Percentiles rank a stretch among this genome's conserved stretches.
Conservation (phyloP, 2,113 vertebrate genomes). For the Gasterosteus nipponicus region DNA sequence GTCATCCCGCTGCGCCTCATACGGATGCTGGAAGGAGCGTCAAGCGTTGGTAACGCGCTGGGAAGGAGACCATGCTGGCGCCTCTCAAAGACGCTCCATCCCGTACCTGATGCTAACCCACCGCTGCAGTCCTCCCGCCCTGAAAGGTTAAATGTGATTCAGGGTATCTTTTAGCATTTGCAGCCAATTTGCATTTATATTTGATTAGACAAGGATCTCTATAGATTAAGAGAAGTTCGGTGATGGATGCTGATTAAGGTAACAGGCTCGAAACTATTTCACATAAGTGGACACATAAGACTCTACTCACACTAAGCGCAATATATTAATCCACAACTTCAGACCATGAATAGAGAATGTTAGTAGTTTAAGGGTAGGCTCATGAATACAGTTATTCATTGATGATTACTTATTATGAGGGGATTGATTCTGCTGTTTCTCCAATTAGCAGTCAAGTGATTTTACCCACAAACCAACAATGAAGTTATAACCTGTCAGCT, state of each 20-base stretch:
- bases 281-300: not conserved
- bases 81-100: not conserved
- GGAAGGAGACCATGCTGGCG: not conserved
- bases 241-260: not conserved
- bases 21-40: no score
- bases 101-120: not conserved
- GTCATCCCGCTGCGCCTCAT: no score
- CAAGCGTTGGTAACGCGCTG: no score
- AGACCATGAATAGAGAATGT: constrained; percentile 42
- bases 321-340: constrained; percentile 25
- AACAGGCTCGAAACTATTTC: not conserved
- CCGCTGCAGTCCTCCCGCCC: no score
- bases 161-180: not conserved
- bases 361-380: constrained; percentile 35
- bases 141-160: not conserved
- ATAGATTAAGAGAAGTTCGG: not conserved
- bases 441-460: constrained; percentile 34
- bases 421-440: constrained; percentile 34
- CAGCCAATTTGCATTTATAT: not conserved
- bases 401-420: constrained; percentile 24
- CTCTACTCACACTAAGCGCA: constrained; percentile 3
- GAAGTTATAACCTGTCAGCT: constrained; percentile 28
- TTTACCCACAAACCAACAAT: constrained; percentile 49
- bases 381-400: constrained; percentile 56
- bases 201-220: not conserved